phyloP scores from a whole-genome alignment of 2,888 invertebrate species.

The Sepioteuthis lessoniana region DNA sequence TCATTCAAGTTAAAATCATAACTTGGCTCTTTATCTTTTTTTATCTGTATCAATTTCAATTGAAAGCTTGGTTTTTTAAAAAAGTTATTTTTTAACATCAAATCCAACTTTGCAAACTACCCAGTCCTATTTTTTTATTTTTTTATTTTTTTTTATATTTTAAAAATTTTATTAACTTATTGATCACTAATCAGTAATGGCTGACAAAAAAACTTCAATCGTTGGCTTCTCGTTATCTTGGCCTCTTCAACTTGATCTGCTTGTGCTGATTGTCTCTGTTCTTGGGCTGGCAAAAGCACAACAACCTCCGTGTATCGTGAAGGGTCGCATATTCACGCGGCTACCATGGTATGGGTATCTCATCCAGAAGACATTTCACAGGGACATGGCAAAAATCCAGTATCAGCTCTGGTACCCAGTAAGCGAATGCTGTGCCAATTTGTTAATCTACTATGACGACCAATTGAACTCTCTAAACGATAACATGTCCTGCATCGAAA shows the following conservation, averaged over 20 bases:
- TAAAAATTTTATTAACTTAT: neutral
- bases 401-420: slow-evolving; percentile 69
- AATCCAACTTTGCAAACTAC: too few species aligned
- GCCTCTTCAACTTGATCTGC: slow-evolving; percentile 16
- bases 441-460: slow-evolving; percentile 70
- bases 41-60: too few species aligned
- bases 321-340: slow-evolving; percentile 64
- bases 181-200: neutral
- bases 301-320: slow-evolving; percentile 58
- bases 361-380: slow-evolving; percentile 67
- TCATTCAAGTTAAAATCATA: neutral
- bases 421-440: slow-evolving; percentile 65
- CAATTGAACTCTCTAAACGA: slow-evolving; percentile 63
- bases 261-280: slow-evolving; percentile 42
- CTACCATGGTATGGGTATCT: slow-evolving; percentile 69
- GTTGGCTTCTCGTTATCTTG: neutral
- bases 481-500: slow-evolving; percentile 65
- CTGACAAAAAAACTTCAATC: neutral
- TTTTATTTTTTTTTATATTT: too few species aligned
- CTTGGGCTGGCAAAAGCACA: slow-evolving; percentile 24
- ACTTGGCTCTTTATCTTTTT: neutral
- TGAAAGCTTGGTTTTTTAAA: too few species aligned
- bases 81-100: too few species aligned
- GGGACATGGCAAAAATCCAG: slow-evolving; percentile 65
- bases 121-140: too few species aligned